These are phyloP conservation scores for Pseudochromis fuscus DNA, from an alignment of 2,797 vertebrate genomes.

Conservation along the genomic window DNA sequence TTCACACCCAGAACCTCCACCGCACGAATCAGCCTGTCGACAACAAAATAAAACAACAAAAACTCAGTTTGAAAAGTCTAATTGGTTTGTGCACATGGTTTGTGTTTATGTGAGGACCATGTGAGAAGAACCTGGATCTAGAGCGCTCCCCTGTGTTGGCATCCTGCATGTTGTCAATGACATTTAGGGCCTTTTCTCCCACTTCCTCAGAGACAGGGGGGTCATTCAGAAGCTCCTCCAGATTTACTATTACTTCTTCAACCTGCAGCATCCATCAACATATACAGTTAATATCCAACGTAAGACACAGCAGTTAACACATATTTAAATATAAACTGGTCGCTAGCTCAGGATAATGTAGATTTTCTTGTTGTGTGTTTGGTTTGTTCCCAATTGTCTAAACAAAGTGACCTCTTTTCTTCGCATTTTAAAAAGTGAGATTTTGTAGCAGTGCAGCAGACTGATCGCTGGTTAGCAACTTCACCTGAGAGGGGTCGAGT, in stretches of 20 bases:
- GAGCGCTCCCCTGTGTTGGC: conserved; percentile 74
- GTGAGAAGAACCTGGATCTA: conserved; percentile 83
- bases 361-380: too few species aligned
- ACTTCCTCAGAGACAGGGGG: conserved; percentile 67
- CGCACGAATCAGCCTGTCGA: conserved; percentile 87
- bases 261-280: conserved; percentile 62
- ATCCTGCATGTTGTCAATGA: conserved; percentile 87
- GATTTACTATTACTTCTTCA: conserved; percentile 46
- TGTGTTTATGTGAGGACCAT: not conserved
- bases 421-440: too few species aligned
- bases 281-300: not conserved
- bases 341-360: too few species aligned
- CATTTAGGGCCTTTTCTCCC: conserved; percentile 77
- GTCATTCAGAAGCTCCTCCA: conserved; percentile 72
- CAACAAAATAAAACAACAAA: conserved; percentile 3
- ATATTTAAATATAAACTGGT: not conserved
- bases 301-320: too few species aligned
- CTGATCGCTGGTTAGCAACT: not conserved
- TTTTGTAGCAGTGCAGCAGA: not conserved
- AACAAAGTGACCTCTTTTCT: too few species aligned
- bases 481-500: conserved; percentile 77
- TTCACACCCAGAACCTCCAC: conserved; percentile 90
- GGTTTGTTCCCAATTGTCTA: too few species aligned
- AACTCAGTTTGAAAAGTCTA: not conserved
- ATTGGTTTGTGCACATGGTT: not conserved